These are phyloP conservation scores for Xenops minutus DNA, from an alignment of 2,797 vertebrate species.

Conservation along the genomic window DNA sequence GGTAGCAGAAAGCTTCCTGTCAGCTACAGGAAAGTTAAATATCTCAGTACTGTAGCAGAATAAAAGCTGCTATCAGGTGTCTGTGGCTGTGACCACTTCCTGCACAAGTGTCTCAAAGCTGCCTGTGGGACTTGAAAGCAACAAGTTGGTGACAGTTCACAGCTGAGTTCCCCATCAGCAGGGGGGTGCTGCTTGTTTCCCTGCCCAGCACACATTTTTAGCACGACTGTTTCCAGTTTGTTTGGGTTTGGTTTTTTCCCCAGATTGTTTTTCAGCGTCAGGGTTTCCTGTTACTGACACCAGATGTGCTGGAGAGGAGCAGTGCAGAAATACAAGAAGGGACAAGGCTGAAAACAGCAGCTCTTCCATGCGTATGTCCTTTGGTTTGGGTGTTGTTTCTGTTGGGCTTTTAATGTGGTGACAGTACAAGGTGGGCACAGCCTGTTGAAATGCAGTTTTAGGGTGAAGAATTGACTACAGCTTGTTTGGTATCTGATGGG, in stretches of 20 bases:
- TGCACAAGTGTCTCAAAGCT: rapidly evolving
- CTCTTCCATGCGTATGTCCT: rapidly evolving
- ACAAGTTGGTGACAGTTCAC: background rate
- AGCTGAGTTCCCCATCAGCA: background rate
- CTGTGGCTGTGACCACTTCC: background rate
- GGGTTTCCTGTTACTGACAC: slow-evolving; percentile 20
- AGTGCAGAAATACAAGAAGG: background rate
- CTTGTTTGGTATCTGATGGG: background rate
- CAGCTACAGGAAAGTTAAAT: background rate
- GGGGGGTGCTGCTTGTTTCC: background rate
- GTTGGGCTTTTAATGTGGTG: background rate
- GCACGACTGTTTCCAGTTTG: background rate
- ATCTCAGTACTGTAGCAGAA: background rate
- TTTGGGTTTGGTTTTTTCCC: background rate
- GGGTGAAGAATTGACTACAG: background rate
- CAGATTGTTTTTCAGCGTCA: background rate
- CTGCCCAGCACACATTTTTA: background rate
- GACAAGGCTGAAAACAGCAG: background rate
- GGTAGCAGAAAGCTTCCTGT: background rate
- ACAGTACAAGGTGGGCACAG: background rate
- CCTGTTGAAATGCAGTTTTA: background rate
- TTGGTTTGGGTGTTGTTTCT: background rate
- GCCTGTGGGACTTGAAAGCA: background rate
- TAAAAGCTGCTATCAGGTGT: background rate
- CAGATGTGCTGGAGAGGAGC: background rate